Conservation (phyloP, 2,113 vertebrate genomes). For the Tychaedon coryphoeus region DNA sequence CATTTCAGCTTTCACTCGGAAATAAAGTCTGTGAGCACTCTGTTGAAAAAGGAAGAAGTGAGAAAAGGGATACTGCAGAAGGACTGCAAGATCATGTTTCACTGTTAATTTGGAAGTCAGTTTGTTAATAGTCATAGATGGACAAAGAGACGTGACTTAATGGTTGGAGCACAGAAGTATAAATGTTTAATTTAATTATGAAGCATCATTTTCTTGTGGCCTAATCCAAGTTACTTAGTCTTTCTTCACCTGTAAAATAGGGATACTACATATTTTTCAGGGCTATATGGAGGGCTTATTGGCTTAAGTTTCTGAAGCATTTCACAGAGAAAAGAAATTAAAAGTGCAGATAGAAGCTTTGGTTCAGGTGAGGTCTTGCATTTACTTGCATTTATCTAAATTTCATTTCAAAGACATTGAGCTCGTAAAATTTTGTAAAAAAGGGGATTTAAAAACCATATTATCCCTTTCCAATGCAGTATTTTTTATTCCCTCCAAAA, state of each 20-base stretch:
- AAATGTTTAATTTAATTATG: background rate
- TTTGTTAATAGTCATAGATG: background rate
- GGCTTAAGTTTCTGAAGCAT: background rate
- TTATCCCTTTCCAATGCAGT: background rate
- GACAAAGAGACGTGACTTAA: background rate
- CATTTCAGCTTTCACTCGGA: background rate
- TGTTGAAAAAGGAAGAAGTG: rapidly evolving
- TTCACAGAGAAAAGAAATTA: background rate
- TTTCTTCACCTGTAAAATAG: background rate
- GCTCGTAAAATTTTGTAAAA: background rate
- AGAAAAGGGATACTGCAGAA: background rate
- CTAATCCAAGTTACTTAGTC: background rate
- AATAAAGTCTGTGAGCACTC: background rate
- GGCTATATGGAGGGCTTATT: background rate
- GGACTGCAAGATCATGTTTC: background rate
- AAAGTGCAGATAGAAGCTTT: background rate
- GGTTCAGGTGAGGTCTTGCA: background rate
- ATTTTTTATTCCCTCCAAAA: background rate
- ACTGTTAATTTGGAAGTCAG: background rate
- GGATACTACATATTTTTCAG: background rate
- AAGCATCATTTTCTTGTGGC: background rate
- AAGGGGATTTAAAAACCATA: background rate
- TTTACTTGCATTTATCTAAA: background rate
- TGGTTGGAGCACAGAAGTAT: background rate
- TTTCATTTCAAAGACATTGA: background rate